Evolutionary conservation across 64 coral and sea anemone species (phyloP).

Genomic region (Exaiptasia diaphana): DNA sequence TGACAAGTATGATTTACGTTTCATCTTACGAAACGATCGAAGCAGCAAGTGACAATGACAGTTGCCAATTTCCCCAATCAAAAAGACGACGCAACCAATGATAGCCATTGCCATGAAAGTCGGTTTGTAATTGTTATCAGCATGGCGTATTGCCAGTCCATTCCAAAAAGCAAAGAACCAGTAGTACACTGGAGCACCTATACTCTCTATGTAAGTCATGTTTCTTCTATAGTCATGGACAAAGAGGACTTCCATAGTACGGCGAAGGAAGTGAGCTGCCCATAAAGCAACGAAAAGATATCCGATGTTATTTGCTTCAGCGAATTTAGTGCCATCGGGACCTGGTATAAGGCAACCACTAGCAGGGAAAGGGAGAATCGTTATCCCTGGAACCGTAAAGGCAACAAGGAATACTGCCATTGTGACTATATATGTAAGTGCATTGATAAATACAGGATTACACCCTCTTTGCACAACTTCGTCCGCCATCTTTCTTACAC

Average conservation of each 20-base stretch:
- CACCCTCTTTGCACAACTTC: slow-evolving; percentile 25
- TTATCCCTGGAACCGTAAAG: slow-evolving; percentile 39
- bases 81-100: slow-evolving; percentile 47
- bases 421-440: slow-evolving; percentile 68
- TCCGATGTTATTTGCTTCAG: slow-evolving; percentile 30
- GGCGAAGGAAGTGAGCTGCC: slow-evolving; percentile 65
- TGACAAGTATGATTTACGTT: slow-evolving; percentile 30
- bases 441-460: slow-evolving; percentile 67
- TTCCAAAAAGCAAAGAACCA: slow-evolving; percentile 87
- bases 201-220: slow-evolving; percentile 55
- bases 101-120: slow-evolving; percentile 50
- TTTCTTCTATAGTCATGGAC: slow-evolving; percentile 71
- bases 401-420: slow-evolving; percentile 61
- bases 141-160: slow-evolving; percentile 46
- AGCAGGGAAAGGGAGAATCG: slow-evolving; percentile 28
- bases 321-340: slow-evolving; percentile 44
- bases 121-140: slow-evolving; percentile 65
- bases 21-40: slow-evolving; percentile 51
- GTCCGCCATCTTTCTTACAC: slow-evolving; percentile 49
- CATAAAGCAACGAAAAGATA: slow-evolving; percentile 73
- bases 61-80: slow-evolving; percentile 62
- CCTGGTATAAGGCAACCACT: slow-evolving; percentile 50
- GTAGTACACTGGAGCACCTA: slow-evolving; percentile 80
- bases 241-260: slow-evolving; percentile 75
- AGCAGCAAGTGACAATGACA: slow-evolving; percentile 57